Conservation (phyloP, 2,797 vertebrate species). For the Emys orbicularis region DNA sequence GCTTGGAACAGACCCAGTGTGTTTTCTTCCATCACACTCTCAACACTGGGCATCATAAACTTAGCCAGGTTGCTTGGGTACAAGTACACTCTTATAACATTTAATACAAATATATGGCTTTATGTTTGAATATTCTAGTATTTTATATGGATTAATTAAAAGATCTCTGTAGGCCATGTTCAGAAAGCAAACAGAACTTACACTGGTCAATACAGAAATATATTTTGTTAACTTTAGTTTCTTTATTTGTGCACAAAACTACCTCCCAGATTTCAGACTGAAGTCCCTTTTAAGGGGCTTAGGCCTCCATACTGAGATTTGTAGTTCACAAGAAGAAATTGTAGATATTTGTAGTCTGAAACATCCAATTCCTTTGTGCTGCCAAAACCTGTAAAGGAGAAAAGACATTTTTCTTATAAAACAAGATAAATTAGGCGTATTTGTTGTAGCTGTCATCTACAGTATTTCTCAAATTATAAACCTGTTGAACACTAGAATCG, state of each 20-base stretch:
- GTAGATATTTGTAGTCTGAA: slow-evolving; percentile 26
- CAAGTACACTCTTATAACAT: slow-evolving; percentile 21
- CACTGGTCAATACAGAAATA: neutral
- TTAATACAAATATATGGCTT: slow-evolving; percentile 14
- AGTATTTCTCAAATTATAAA: neutral
- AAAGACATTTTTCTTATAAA: slow-evolving; percentile 23
- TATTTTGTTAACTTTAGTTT: slow-evolving; percentile 54
- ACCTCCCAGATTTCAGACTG: slow-evolving; percentile 87
- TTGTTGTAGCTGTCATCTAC: neutral
- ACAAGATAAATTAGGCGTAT: neutral
- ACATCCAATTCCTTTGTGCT: neutral
- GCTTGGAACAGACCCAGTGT: neutral
- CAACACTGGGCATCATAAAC: neutral
- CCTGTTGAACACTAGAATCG: neutral
- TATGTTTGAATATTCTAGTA: neutral
- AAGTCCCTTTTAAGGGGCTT: slow-evolving; percentile 86
- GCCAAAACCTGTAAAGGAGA: slow-evolving; percentile 64
- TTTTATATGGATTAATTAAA: neutral
- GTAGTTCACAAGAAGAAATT: slow-evolving; percentile 64
- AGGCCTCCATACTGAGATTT: slow-evolving; percentile 85
- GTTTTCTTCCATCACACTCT: neutral
- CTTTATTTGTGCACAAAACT: slow-evolving; percentile 86
- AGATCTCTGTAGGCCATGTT: slow-evolving; percentile 49
- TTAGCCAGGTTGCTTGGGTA: slow-evolving; percentile 68
- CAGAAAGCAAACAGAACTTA: slow-evolving; percentile 52